These are phyloP conservation scores for Polyploca ridens DNA, from an alignment of 2,888 invertebrate species.

Conservation along the genomic window DNA sequence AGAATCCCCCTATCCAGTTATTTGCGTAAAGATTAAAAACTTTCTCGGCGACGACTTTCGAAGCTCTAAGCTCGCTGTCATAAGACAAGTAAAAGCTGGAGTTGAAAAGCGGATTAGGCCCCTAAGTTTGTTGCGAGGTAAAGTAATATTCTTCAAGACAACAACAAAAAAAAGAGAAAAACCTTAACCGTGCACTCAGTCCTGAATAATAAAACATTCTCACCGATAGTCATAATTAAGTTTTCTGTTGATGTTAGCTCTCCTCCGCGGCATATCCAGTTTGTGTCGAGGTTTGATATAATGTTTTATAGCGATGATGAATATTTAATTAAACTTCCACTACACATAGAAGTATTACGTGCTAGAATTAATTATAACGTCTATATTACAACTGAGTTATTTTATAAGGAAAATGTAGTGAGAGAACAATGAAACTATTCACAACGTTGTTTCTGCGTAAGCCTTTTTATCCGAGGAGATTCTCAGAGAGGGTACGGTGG, in stretches of 20 bases:
- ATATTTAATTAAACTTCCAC: neutral
- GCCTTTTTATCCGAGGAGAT: constrained; percentile 69
- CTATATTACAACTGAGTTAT: neutral
- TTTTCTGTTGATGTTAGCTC: constrained; percentile 40
- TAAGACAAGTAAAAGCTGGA: constrained; percentile 77
- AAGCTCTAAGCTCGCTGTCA: constrained; percentile 74
- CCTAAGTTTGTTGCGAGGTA: constrained; percentile 78
- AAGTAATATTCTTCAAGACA: constrained; percentile 74
- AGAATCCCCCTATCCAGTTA: constrained; percentile 34
- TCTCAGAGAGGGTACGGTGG: constrained; percentile 58
- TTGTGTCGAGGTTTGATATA: neutral
- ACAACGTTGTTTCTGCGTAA: constrained; percentile 60
- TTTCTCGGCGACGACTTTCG: constrained; percentile 66
- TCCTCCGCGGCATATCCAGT: constrained; percentile 16
- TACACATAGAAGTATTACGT: neutral
- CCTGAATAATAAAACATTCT: constrained; percentile 63
- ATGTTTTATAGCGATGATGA: neutral
- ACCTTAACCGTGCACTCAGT: constrained; percentile 54
- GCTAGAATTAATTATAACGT: constrained; percentile 17
- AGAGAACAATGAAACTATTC: constrained; percentile 57
- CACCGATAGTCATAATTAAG: constrained; percentile 54
- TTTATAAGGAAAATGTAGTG: constrained; percentile 27
- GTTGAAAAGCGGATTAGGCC: constrained; percentile 79
- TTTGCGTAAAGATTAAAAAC: constrained; percentile 72
- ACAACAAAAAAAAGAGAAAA: constrained; percentile 61